A percentile compares a stretch with the other conserved stretches of the same genome.
Conservation (phyloP, 2,888 invertebrate genomes). For the Microplitis deprimator region DNA sequence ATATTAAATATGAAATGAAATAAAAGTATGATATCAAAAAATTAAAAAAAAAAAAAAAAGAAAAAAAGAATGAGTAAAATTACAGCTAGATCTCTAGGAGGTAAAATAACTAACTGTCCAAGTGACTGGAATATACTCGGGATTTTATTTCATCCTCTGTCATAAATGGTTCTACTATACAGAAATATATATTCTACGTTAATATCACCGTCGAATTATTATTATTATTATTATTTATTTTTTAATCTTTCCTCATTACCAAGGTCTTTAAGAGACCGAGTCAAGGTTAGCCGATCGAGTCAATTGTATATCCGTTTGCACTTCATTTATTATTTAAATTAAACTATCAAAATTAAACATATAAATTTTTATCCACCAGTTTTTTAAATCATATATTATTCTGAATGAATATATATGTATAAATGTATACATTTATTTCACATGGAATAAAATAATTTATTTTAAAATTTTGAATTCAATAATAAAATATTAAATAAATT, state of each 20-base stretch:
- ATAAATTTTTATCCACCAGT: not conserved
- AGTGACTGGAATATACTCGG: conserved; percentile 42
- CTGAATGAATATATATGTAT: not conserved
- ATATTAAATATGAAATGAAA: conserved; percentile 4
- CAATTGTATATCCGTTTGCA: conserved; percentile 19
- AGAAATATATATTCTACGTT: conserved; percentile 44
- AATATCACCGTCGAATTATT: conserved; percentile 42
- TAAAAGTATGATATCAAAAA: conserved; percentile 10
- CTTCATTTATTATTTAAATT: conserved; percentile 1
- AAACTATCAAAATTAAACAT: not conserved
- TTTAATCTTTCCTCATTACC: not conserved
- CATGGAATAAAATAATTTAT: too few species aligned
- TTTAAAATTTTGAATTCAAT: too few species aligned
- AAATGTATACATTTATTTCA: not conserved
- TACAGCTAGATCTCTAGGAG: conserved; percentile 33
- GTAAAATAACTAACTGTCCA: conserved; percentile 21
- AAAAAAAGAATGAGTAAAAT: conserved; percentile 24
- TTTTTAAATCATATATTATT: not conserved
- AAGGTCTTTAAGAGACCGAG: conserved; percentile 20
- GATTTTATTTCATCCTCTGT: conserved; percentile 47
- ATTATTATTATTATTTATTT: conserved; percentile 21
- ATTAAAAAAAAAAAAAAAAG: not conserved
- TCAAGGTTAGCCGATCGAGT: conserved; percentile 38
- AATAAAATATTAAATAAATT: too few species aligned
- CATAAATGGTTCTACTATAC: conserved; percentile 43